These are phyloP conservation scores for Morpho helenor DNA, from an alignment of 2,888 invertebrate genomes.

Conservation along the genomic window DNA sequence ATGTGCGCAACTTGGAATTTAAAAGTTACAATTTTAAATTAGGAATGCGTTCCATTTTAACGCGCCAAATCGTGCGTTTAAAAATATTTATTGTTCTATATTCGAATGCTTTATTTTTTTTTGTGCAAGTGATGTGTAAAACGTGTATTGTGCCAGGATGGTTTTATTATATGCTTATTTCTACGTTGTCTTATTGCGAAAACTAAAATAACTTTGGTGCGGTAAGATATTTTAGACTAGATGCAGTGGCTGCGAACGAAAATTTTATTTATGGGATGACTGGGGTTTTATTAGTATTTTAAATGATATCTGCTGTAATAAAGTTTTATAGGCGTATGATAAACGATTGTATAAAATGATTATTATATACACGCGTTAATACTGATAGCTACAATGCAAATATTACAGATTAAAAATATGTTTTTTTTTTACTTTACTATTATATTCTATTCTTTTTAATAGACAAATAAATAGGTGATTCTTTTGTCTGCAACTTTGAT, in stretches of 20 bases:
- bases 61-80: constrained; percentile 2
- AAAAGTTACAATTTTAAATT: constrained; percentile 18
- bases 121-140: constrained; percentile 27
- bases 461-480: too few relatives aligned
- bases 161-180: constrained; percentile 13
- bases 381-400: neutral
- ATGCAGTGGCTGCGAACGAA: constrained; percentile 36
- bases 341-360: constrained; percentile 1
- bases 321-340: constrained; percentile 10
- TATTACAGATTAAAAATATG: neutral
- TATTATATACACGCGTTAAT: neutral
- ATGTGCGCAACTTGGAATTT: constrained; percentile 36
- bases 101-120: constrained; percentile 13
- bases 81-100: constrained; percentile 4
- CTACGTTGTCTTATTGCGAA: constrained; percentile 53
- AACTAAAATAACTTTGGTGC: constrained; percentile 61
- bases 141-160: constrained; percentile 21
- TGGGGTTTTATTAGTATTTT: constrained; percentile 14
- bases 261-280: constrained; percentile 23
- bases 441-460: too few relatives aligned
- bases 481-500: too few relatives aligned
- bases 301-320: constrained; percentile 14
- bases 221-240: constrained; percentile 63
- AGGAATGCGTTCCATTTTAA: constrained; percentile 28
- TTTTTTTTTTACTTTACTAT: too few relatives aligned